Conservation (phyloP, 2,888 invertebrate species). For the Craniophora ligustri region DNA sequence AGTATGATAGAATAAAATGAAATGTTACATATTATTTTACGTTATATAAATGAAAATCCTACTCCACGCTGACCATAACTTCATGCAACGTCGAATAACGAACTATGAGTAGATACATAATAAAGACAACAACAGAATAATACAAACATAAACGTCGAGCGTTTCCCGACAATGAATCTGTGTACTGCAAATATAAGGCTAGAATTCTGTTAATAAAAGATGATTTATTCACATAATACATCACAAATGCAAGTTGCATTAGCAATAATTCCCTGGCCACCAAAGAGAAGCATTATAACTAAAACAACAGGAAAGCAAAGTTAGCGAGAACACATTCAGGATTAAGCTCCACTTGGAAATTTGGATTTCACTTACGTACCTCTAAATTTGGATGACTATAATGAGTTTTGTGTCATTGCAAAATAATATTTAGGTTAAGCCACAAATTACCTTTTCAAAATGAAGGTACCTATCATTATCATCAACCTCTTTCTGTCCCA, state of each 20-base stretch:
- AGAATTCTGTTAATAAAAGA: conserved; percentile 48
- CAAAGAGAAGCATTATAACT: conserved; percentile 79
- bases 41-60: background rate
- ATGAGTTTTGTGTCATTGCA: conserved; percentile 23
- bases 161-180: conserved; percentile 29
- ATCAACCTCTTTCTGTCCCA: too few relatives aligned
- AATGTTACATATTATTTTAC: too few relatives aligned
- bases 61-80: background rate
- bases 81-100: conserved; percentile 9
- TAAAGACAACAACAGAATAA: conserved; percentile 7
- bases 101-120: conserved; percentile 5
- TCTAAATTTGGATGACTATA: conserved; percentile 25
- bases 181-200: conserved; percentile 41
- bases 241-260: conserved; percentile 67
- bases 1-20: too few relatives aligned
- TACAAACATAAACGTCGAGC: conserved; percentile 37
- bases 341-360: conserved; percentile 72
- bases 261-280: conserved; percentile 73
- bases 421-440: too few relatives aligned
- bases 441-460: too few relatives aligned
- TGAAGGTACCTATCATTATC: too few relatives aligned
- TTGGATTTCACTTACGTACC: conserved; percentile 61
- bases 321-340: conserved; percentile 73
- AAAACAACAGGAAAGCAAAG: conserved; percentile 75
- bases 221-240: conserved; percentile 54